Percentiles rank a stretch among this genome's conserved stretches.
phyloP scores from a whole-genome alignment of 2,113 vertebrate species.

The Charadrius vociferus region DNA sequence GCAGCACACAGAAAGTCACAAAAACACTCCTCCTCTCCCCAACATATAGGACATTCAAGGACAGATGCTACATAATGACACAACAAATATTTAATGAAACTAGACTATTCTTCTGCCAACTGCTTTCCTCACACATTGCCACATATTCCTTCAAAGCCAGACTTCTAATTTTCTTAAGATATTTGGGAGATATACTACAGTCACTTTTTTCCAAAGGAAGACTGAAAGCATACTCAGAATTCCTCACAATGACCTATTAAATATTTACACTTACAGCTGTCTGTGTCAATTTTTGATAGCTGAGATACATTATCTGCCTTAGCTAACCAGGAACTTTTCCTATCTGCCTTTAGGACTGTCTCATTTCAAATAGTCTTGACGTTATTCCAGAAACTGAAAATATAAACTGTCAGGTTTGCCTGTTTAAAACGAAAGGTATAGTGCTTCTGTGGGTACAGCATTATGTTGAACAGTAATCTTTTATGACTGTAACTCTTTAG shows the following conservation, averaged over 20 bases:
- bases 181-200: neutral
- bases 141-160: neutral
- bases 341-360: neutral
- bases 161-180: neutral
- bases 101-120: neutral
- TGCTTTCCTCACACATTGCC: neutral
- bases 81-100: neutral
- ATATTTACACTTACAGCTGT: neutral
- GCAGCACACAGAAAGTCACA: neutral
- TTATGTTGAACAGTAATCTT: neutral
- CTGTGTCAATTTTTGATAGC: neutral
- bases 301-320: neutral
- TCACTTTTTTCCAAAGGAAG: neutral
- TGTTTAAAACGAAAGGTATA: neutral
- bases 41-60: neutral
- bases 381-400: neutral
- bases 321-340: neutral
- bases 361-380: neutral
- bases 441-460: neutral
- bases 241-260: neutral
- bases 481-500: neutral
- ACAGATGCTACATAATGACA: neutral
- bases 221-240: neutral
- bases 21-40: neutral
- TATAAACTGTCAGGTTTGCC: neutral